phyloP scores from a whole-genome alignment of 1,140 invertebrate species.

The Drosophila nannoptera region DNA sequence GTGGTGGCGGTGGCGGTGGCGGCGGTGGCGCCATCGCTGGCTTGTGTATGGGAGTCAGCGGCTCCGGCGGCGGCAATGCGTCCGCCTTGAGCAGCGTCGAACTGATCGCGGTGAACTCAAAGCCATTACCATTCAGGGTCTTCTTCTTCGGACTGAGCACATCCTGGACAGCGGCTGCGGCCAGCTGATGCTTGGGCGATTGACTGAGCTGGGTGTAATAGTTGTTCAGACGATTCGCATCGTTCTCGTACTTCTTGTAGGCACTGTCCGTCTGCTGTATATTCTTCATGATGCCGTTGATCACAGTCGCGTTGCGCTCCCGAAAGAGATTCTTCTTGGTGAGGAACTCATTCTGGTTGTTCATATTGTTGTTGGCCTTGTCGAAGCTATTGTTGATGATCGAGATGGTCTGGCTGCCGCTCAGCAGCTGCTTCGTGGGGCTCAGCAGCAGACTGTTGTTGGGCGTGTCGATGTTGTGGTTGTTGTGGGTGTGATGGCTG shows the following conservation, averaged over 20 bases:
- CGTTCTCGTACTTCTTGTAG: conserved; percentile 78
- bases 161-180: conserved; percentile 26
- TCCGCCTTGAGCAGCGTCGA: conserved; percentile 57
- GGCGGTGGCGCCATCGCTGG: conserved; percentile 38
- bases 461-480: conserved; percentile 57
- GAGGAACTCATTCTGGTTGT: conserved; percentile 72
- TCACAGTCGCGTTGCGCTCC: conserved; percentile 75
- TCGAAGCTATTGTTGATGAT: conserved; percentile 78
- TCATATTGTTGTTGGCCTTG: conserved; percentile 56
- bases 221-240: conserved; percentile 75
- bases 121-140: conserved; percentile 65
- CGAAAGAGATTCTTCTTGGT: conserved; percentile 77
- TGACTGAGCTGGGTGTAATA: conserved; percentile 70
- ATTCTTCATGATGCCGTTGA: conserved; percentile 78
- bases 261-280: conserved; percentile 69
- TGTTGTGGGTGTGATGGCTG: conserved; percentile 26
- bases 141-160: conserved; percentile 71
- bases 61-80: conserved; percentile 42
- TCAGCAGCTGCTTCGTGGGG: conserved; percentile 70
- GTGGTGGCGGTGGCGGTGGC: conserved; percentile 68
- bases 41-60: conserved; percentile 59
- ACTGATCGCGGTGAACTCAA: conserved; percentile 38
- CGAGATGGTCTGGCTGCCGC: conserved; percentile 74
- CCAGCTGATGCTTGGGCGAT: conserved; percentile 63
- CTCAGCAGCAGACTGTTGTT: conserved; percentile 72